These are phyloP conservation scores for Rhinogobius similis DNA, from an alignment of 2,113 vertebrate species.

Conservation along the genomic window DNA sequence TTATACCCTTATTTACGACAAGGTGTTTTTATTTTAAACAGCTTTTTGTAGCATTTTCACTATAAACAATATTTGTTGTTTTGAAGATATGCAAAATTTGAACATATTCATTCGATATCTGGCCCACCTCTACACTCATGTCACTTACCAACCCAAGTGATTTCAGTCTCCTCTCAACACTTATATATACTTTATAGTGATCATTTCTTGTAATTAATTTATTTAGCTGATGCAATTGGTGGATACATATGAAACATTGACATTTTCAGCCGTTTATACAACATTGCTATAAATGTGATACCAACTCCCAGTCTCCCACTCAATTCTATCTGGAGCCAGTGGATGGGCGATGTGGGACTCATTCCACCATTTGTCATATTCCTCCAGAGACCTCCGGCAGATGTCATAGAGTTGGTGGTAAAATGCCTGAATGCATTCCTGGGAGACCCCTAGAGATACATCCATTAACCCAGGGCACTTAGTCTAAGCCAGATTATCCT, in stretches of 20 bases:
- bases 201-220: background rate
- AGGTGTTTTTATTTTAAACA: too few relatives aligned
- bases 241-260: background rate
- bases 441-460: conserved; percentile 44
- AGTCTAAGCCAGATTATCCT: conserved; percentile 26
- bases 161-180: too few relatives aligned
- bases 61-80: too few relatives aligned
- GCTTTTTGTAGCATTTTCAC: too few relatives aligned
- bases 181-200: too few relatives aligned
- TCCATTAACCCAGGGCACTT: conserved; percentile 49
- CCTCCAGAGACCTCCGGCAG: conserved; percentile 56
- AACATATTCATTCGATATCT: too few relatives aligned
- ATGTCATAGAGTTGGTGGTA: conserved; percentile 44
- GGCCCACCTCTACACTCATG: too few relatives aligned
- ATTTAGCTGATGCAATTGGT: background rate
- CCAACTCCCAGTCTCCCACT: background rate
- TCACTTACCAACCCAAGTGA: too few relatives aligned
- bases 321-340: conserved; percentile 15
- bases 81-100: too few relatives aligned
- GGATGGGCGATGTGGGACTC: conserved; percentile 12
- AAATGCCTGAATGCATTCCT: conserved; percentile 54
- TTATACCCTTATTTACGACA: too few relatives aligned
- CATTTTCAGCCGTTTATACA: background rate
- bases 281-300: background rate
- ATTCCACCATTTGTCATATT: conserved; percentile 45